phyloP scores from a whole-genome alignment of 2,888 invertebrate genomes.

The Tetranychus piercei region DNA sequence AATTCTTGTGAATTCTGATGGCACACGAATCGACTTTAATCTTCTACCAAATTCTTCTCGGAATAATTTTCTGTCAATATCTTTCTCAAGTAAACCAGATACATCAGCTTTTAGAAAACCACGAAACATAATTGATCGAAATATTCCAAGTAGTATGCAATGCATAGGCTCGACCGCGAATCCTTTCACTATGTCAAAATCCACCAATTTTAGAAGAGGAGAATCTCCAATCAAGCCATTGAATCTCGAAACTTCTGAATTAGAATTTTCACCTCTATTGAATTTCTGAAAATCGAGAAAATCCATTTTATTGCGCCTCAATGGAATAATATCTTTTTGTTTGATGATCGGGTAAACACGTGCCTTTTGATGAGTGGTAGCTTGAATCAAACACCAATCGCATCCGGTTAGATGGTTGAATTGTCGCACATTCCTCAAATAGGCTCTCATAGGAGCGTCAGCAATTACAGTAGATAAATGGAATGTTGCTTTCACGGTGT shows the following conservation, averaged over 20 bases:
- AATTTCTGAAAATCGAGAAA: not conserved
- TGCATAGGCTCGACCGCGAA: not conserved
- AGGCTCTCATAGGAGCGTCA: not conserved
- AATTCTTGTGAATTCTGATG: not conserved
- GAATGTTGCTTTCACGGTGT: not conserved
- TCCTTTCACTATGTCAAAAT: not conserved
- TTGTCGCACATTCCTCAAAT: not conserved
- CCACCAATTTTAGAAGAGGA: not conserved
- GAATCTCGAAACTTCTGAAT: not conserved
- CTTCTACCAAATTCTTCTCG: not conserved
- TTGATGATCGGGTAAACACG: not conserved
- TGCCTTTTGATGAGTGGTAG: not conserved
- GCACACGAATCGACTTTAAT: not conserved
- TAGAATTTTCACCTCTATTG: not conserved
- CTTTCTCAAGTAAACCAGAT: not conserved
- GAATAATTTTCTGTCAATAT: not conserved
- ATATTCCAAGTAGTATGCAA: not conserved
- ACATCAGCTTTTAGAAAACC: not conserved
- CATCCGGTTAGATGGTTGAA: not conserved
- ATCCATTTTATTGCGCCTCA: not conserved
- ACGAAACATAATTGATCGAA: not conserved
- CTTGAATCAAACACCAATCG: not conserved
- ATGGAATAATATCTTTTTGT: not conserved
- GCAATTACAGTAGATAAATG: not conserved
- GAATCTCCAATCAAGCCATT: not conserved